Conservation (phyloP, 2,888 invertebrate species). For the Tetranychus truncatus region DNA sequence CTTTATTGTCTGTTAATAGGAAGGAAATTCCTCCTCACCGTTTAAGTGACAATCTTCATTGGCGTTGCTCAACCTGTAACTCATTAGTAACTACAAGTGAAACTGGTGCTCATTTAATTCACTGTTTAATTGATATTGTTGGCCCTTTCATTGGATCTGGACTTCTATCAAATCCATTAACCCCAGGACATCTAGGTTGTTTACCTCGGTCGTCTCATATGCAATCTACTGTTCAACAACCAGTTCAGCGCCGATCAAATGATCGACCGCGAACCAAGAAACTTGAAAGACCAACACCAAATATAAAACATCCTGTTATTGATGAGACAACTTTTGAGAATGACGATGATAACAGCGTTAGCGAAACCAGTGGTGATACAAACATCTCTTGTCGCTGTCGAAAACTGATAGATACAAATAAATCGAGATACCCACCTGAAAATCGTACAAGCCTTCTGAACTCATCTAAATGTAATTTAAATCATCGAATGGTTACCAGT, state of each 20-base stretch:
- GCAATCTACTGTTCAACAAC: neutral
- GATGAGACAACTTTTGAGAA: neutral
- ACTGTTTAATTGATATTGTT: neutral
- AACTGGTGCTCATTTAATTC: constrained; percentile 14
- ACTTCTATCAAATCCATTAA: neutral
- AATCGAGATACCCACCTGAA: neutral
- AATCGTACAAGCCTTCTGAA: neutral
- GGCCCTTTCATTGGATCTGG: neutral
- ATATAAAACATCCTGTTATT: constrained; percentile 25
- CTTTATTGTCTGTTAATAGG: neutral
- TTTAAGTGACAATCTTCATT: constrained; percentile 11
- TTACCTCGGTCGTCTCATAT: neutral
- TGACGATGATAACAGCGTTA: neutral
- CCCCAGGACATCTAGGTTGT: neutral
- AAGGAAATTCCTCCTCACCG: constrained; percentile 7
- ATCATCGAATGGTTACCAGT: neutral
- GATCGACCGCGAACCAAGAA: constrained; percentile 24
- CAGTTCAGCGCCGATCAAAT: neutral
- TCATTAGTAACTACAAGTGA: constrained; percentile 13
- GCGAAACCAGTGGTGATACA: neutral
- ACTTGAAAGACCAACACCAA: constrained; percentile 25
- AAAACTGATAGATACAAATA: neutral
- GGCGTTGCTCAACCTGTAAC: constrained; percentile 12
- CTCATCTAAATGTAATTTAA: neutral
- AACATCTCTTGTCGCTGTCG: neutral